Evolutionary conservation across 1,140 invertebrate genomes (phyloP), one percentile per base, ranked within the genome.

Genomic region (Rhynchophorus ferrugineus): DNA sequence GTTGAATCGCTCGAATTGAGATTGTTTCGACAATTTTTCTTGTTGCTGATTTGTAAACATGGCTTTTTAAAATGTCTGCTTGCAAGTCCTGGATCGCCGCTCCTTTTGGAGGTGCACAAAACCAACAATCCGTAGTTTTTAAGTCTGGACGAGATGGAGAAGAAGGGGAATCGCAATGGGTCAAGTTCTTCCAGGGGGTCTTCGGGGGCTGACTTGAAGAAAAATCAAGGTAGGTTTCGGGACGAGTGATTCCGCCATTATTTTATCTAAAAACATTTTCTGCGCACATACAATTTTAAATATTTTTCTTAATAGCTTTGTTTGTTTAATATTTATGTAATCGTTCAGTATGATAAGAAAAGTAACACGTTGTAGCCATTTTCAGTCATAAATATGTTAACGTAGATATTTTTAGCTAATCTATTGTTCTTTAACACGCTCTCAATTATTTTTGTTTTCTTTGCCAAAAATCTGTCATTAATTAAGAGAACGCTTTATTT

Each of bases 51-150:
- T 70, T 65, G 73, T 75, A 83, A 83, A 82, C 80, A 87, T 86
- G 84, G 83, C 81, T 83, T 85, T 79, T 78, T 87, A 82, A 84
- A 77, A 85, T 85, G 83, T 83, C 77, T 80, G 72, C 72, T 68
- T 69, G 79, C 75, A 78, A 78, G 70, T 71, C 75, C 73, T 66
- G 67, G 69, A 73, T 73, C 68, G 72, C 75, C 75, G 79, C 82
- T 83, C 80, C 80, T 75, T 74, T 76, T 76, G 83, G 82, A 83
- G 81, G 79, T 74, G 72, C 75, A 67, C 60, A 69, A 65, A 73
- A 71, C 71, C 70, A 66, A 69, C 61, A 63, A 56, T 59, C 59
- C 46, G 59, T 71, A 70, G 54, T 54, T 53, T 46, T 24, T 57
- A 62, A 66, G 56, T 57, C 66, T 63, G 64, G 64, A 60, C 63